Evolutionary conservation across 2,888 invertebrate species (phyloP).

Genomic region (Lissonota sp.): DNA sequence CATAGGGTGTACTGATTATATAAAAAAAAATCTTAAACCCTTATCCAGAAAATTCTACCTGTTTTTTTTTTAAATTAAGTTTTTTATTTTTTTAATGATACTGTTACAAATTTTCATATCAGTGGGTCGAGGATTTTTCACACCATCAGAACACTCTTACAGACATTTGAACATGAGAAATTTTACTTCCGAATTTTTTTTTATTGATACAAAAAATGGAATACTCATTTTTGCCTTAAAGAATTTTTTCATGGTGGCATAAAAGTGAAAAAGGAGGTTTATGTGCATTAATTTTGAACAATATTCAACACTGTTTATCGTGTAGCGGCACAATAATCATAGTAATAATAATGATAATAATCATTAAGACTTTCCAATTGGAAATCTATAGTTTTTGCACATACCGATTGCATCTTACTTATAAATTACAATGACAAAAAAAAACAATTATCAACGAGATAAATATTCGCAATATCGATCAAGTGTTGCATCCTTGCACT

Average conservation of each 20-base stretch:
- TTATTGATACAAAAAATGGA: too few species aligned
- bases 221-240: constrained; percentile 5
- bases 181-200: too few species aligned
- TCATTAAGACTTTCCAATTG: constrained; percentile 43
- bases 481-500: constrained; percentile 34
- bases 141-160: too few species aligned
- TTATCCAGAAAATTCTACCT: too few species aligned
- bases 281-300: constrained; percentile 37
- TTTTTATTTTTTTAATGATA: too few species aligned
- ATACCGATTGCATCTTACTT: constrained; percentile 52
- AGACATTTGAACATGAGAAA: too few species aligned
- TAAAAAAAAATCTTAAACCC: too few species aligned
- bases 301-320: constrained; percentile 63
- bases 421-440: not conserved
- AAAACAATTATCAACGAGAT: constrained; percentile 1
- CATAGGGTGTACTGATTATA: too few species aligned
- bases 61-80: too few species aligned
- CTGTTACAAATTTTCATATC: too few species aligned
- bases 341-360: constrained; percentile 38
- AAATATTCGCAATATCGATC: constrained; percentile 29
- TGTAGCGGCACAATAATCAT: constrained; percentile 61
- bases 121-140: too few species aligned
- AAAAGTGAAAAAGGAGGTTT: not conserved
- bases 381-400: constrained; percentile 51
- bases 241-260: not conserved